Evolutionary conservation across 2,113 vertebrate species (phyloP).

Genomic region (Clupea harengus): DNA sequence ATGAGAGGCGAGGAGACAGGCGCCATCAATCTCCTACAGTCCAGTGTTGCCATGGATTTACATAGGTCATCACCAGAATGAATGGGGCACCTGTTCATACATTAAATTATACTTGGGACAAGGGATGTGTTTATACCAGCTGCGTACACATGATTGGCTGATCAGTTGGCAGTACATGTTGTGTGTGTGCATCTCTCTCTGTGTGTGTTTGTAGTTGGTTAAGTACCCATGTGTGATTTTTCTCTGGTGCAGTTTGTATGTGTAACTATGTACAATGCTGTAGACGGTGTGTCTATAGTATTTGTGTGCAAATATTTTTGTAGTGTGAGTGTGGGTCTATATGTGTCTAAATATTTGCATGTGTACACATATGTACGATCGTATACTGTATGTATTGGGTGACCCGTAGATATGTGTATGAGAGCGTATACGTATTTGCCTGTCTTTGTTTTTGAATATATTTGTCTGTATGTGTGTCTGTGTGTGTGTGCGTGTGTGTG

Average conservation of each 20-base stretch:
- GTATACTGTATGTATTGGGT: not conserved
- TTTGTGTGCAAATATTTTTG: too few species aligned
- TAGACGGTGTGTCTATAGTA: too few species aligned
- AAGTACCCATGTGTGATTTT: not conserved
- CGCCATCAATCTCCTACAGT: not conserved
- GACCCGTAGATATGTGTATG: not conserved
- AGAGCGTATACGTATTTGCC: not conserved
- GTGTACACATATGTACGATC: not conserved
- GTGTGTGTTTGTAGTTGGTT: too few species aligned
- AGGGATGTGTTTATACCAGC: not conserved
- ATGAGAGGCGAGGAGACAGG: not conserved
- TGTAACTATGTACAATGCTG: not conserved
- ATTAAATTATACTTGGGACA: constrained; percentile 9
- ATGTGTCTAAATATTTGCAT: not conserved
- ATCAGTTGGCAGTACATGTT: not conserved
- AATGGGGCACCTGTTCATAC: not conserved
- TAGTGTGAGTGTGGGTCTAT: too few species aligned
- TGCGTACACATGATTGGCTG: not conserved
- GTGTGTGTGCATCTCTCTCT: not conserved
- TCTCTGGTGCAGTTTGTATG: not conserved
- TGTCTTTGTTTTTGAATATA: too few species aligned
- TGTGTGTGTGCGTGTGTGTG: not conserved
- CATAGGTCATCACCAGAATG: not conserved
- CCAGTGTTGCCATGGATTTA: not conserved
- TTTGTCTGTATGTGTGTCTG: too few species aligned